Percentiles rank a stretch among this genome's conserved stretches.
phyloP scores from a whole-genome alignment of 1,140 invertebrate species.

The Bombus impatiens region DNA sequence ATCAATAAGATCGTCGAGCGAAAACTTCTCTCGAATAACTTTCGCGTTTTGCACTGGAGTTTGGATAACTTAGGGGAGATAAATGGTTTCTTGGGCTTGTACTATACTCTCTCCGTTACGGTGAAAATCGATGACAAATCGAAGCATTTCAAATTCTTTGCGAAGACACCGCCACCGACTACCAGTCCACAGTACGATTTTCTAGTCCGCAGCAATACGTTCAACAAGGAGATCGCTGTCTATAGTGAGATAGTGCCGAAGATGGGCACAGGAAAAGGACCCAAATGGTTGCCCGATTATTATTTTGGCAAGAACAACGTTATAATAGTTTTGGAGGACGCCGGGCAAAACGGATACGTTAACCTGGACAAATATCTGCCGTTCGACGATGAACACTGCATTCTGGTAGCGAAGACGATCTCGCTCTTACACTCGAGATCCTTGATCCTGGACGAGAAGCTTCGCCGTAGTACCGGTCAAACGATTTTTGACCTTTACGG shows the following conservation, averaged over 20 bases:
- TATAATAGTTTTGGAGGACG: conserved; percentile 82
- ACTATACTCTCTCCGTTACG: conserved; percentile 50
- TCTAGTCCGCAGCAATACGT: conserved; percentile 78
- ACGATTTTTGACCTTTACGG: conserved; percentile 78
- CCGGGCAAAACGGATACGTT: conserved; percentile 78
- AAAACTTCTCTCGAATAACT: conserved; percentile 47
- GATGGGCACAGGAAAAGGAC: conserved; percentile 69
- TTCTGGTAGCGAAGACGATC: conserved; percentile 80
- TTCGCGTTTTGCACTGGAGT: conserved; percentile 50
- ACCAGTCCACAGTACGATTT: conserved; percentile 76
- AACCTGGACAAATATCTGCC: conserved; percentile 80
- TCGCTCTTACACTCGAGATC: conserved; percentile 84
- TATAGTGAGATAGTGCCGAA: conserved; percentile 79
- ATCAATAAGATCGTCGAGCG: conserved; percentile 51
- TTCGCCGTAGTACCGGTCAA: conserved; percentile 64
- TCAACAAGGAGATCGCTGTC: conserved; percentile 82
- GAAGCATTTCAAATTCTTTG: conserved; percentile 77
- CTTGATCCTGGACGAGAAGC: conserved; percentile 81
- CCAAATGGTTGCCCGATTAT: conserved; percentile 77
- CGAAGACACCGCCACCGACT: conserved; percentile 79
- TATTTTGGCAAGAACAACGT: conserved; percentile 78
- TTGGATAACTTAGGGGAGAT: conserved; percentile 37
- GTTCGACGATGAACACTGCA: conserved; percentile 81
- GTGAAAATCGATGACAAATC: conserved; percentile 32
- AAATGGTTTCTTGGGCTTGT: conserved; percentile 61